Evolutionary conservation across 2,113 vertebrate species (phyloP).

Genomic region (Cyphomyrus discorhynchus): DNA sequence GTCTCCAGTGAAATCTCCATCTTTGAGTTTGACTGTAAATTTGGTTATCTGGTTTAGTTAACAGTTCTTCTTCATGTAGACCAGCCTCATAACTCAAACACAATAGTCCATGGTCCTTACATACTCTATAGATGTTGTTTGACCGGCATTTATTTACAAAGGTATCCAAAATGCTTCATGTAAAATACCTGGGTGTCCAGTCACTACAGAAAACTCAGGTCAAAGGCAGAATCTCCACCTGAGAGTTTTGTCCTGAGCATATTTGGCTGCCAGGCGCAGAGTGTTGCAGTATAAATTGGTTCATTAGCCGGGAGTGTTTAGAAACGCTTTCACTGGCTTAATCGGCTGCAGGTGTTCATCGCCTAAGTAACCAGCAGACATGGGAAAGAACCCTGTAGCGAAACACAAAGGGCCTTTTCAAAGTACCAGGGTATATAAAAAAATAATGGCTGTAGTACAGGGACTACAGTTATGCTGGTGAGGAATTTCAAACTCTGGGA

Average conservation of each 20-base stretch:
- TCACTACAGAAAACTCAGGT: background rate
- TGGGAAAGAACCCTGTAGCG: background rate
- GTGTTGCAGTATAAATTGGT: background rate
- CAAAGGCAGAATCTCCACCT: background rate
- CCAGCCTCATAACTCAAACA: background rate
- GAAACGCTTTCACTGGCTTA: background rate
- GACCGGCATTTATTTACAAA: background rate
- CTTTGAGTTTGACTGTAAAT: background rate
- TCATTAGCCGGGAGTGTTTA: background rate
- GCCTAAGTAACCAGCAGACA: background rate
- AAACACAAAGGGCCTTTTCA: background rate
- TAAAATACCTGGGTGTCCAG: background rate
- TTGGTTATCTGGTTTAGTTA: background rate
- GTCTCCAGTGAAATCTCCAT: background rate
- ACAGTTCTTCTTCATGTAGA: background rate
- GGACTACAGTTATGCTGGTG: background rate
- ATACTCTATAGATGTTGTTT: background rate
- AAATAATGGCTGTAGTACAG: background rate
- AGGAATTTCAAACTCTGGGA: background rate
- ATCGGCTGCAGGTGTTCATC: background rate
- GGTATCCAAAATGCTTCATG: background rate
- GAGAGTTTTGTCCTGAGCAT: background rate
- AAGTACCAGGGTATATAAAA: background rate
- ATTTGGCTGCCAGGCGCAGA: background rate
- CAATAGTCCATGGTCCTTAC: background rate